phyloP scores from a whole-genome alignment of 2,113 vertebrate genomes.

The Willisornis vidua region DNA sequence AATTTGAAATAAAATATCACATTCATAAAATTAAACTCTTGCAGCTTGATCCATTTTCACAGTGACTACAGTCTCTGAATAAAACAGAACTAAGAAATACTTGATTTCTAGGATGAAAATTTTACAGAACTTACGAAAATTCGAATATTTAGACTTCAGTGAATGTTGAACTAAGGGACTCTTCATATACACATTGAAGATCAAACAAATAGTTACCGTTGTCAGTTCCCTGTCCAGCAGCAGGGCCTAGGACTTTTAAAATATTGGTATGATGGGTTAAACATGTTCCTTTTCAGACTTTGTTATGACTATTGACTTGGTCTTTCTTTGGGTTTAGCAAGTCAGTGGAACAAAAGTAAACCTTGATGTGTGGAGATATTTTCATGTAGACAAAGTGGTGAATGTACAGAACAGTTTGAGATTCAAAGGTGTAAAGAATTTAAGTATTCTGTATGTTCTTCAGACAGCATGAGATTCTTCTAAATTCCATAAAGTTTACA shows the following conservation, averaged over 20 bases:
- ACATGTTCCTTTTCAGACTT: neutral
- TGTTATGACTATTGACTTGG: rapidly evolving
- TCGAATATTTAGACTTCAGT: neutral
- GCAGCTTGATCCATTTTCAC: neutral
- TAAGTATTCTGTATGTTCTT: neutral
- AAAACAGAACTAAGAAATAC: neutral
- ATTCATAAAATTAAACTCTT: neutral
- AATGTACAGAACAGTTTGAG: neutral
- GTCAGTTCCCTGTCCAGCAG: neutral
- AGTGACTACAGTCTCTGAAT: neutral
- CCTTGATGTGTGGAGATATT: neutral
- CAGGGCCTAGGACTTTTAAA: neutral
- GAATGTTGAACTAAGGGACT: neutral
- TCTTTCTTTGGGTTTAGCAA: neutral
- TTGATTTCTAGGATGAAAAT: neutral
- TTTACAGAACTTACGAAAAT: neutral
- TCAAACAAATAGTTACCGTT: neutral
- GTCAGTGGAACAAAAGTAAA: neutral
- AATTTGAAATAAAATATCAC: neutral
- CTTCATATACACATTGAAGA: rapidly evolving
- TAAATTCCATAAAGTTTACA: neutral
- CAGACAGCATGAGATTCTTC: neutral
- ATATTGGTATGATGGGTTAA: neutral
- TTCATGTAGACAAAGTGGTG: neutral
- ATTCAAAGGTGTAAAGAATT: neutral